phyloP scores from a whole-genome alignment of 2,888 invertebrate species.

The Serrognathus titanus region DNA sequence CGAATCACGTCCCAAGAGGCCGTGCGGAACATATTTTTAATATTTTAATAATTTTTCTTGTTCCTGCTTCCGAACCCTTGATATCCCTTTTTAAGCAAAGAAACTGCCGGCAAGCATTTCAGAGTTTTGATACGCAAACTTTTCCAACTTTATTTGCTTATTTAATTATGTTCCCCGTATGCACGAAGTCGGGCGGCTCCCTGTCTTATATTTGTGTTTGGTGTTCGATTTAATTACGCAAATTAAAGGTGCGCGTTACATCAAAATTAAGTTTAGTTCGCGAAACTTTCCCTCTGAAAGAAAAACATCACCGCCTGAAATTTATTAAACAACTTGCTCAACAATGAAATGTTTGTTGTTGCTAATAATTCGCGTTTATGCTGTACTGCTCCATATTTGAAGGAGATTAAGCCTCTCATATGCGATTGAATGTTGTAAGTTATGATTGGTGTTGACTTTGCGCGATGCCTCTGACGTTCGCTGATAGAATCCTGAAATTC shows the following conservation, averaged over 20 bases:
- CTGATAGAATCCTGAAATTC: slow-evolving; percentile 23
- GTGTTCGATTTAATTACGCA: too few relatives aligned
- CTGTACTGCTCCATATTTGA: not conserved
- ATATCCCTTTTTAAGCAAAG: too few relatives aligned
- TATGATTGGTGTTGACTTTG: slow-evolving; percentile 25
- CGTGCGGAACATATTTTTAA: too few relatives aligned
- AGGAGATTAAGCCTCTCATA: not conserved
- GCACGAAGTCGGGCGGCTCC: not conserved
- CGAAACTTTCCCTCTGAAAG: too few relatives aligned
- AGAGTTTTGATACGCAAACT: not conserved
- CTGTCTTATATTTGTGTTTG: not conserved
- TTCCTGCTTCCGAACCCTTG: too few relatives aligned
- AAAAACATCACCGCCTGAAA: too few relatives aligned
- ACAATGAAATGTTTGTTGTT: not conserved
- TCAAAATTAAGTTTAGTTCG: too few relatives aligned
- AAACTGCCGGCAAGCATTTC: not conserved
- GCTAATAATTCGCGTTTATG: not conserved
- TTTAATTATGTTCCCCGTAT: not conserved
- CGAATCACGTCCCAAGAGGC: too few relatives aligned
- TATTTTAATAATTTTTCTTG: too few relatives aligned
- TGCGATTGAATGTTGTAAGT: slow-evolving; percentile 20
- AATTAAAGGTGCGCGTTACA: too few relatives aligned
- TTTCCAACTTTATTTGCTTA: not conserved
- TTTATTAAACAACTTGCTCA: not conserved
- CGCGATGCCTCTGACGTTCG: slow-evolving; percentile 19